Conservation (phyloP, 2,113 vertebrate genomes). For the Pelusios castaneus region DNA sequence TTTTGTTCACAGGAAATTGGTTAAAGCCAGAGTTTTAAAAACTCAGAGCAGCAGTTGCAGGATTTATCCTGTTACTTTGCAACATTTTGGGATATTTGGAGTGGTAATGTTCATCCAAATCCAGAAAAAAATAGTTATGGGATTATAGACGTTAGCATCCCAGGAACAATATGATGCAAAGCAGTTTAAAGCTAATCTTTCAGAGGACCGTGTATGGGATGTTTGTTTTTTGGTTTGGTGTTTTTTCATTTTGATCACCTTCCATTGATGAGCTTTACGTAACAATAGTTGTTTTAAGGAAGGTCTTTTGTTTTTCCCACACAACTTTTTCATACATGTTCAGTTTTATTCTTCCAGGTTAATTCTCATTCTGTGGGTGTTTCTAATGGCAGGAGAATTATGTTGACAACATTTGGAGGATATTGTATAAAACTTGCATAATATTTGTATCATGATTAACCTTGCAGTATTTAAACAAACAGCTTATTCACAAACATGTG, state of each 20-base stretch:
- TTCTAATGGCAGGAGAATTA: conserved; percentile 1
- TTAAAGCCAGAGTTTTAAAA: background rate
- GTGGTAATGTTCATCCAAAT: background rate
- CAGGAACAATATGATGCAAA: background rate
- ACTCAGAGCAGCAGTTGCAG: background rate
- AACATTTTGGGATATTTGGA: background rate
- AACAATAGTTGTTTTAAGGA: background rate
- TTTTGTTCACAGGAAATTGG: background rate
- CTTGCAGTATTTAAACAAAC: background rate
- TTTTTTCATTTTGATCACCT: background rate
- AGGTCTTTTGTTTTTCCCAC: background rate
- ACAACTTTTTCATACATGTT: background rate
- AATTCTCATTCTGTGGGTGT: background rate
- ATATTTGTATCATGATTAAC: background rate
- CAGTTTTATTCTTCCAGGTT: background rate
- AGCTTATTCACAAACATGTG: background rate
- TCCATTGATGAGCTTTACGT: background rate
- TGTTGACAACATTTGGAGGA: background rate
- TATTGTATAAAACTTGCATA: background rate
- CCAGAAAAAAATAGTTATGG: background rate
- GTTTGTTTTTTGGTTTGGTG: background rate
- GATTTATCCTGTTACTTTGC: background rate
- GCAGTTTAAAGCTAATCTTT: background rate
- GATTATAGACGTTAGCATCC: background rate
- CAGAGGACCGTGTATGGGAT: fast-evolving